Conservation (phyloP, 1,140 invertebrate genomes). For the Tetraneura akinire region DNA sequence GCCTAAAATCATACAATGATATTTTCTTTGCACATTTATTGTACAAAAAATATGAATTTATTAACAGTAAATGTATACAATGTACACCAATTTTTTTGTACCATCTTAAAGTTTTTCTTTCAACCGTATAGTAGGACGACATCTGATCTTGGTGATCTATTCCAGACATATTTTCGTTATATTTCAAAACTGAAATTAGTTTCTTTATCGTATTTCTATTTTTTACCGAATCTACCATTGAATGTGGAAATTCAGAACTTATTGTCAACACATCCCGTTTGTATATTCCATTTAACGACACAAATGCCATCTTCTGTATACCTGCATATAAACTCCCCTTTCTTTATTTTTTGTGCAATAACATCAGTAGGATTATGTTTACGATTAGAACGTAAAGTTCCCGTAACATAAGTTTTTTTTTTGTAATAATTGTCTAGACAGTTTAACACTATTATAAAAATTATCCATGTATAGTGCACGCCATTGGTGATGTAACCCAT, state of each 20-base stretch:
- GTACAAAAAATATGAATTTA: conserved; percentile 30
- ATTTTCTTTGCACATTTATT: conserved; percentile 7
- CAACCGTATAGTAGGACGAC: conserved; percentile 52
- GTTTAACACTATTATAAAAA: not conserved
- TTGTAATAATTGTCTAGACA: not conserved
- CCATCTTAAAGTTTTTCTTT: conserved; percentile 54
- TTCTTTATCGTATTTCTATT: conserved; percentile 28
- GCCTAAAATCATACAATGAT: not conserved
- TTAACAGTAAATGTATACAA: conserved; percentile 52
- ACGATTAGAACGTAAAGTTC: not conserved
- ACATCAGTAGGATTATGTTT: not conserved
- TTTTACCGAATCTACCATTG: conserved; percentile 53
- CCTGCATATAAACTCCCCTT: conserved; percentile 18
- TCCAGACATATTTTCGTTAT: conserved; percentile 53
- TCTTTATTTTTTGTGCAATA: not conserved
- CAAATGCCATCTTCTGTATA: conserved; percentile 14
- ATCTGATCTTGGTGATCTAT: conserved; percentile 52
- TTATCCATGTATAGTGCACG: not conserved
- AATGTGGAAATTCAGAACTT: conserved; percentile 54
- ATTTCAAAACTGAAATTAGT: conserved; percentile 42
- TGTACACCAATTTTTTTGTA: conserved; percentile 54
- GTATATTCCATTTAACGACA: conserved; percentile 58
- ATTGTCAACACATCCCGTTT: conserved; percentile 56
- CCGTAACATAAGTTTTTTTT: not conserved
- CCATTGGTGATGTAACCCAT: not conserved